A percentile compares a stretch with the other conserved stretches of the same genome.
Evolutionary conservation across 2,797 vertebrate genomes (phyloP).

Genomic region (Smutsia temminckii): DNA sequence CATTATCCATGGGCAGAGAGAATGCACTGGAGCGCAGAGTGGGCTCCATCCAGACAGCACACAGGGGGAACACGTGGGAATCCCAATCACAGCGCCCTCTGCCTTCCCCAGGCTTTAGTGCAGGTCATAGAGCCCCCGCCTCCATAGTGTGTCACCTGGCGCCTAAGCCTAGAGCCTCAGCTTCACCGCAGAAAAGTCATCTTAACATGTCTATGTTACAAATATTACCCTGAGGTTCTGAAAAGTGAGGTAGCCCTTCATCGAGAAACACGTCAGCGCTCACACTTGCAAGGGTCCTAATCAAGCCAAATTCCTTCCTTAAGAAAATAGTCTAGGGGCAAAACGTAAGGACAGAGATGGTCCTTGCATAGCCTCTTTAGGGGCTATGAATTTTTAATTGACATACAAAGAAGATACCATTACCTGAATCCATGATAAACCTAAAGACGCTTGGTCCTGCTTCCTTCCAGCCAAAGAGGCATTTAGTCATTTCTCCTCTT

Average conservation of each 20-base stretch:
- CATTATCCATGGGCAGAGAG: not conserved
- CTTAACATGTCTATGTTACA: not conserved
- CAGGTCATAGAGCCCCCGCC: fast-evolving
- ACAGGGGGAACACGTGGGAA: not conserved
- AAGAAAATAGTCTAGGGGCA: not conserved
- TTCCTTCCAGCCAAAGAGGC: conserved; percentile 43
- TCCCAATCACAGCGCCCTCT: not conserved
- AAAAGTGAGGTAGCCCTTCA: not conserved
- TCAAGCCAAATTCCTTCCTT: not conserved
- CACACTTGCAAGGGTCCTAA: not conserved
- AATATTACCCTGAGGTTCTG: not conserved
- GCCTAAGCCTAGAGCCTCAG: not conserved
- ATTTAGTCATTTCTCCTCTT: conserved; percentile 57
- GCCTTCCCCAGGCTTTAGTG: not conserved
- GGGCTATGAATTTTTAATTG: not conserved
- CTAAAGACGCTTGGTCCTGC: not conserved
- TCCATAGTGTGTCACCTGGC: fast-evolving
- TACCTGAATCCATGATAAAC: conserved; percentile 25
- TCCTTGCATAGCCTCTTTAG: not conserved
- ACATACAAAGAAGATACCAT: not conserved
- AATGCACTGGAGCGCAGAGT: not conserved
- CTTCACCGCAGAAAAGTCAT: not conserved
- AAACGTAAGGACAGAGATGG: not conserved
- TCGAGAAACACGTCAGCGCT: not conserved
- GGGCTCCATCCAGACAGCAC: fast-evolving